phyloP scores from a whole-genome alignment of 2,797 vertebrate genomes.

The Sitta carolinensis region DNA sequence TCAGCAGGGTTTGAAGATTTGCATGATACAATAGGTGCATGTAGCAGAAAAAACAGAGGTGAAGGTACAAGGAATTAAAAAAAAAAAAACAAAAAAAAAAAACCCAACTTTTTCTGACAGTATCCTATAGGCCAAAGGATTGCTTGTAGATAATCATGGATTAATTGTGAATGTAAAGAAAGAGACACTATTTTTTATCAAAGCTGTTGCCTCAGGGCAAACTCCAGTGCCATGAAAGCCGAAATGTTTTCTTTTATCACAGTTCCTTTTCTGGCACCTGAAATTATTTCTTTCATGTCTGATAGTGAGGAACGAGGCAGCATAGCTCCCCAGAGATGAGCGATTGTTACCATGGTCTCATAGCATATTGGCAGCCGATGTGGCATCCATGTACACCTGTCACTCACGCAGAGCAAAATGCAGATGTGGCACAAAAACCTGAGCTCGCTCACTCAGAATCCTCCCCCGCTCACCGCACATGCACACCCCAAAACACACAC shows the following conservation, averaged over 20 bases:
- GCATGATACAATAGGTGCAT: constrained; percentile 34
- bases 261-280: constrained; percentile 82
- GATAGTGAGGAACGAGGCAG: constrained; percentile 72
- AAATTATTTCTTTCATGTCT: constrained; percentile 89
- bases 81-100: background rate
- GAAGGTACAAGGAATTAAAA: constrained; percentile 43
- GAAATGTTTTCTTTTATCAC: constrained; percentile 82
- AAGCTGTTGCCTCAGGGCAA: constrained; percentile 83
- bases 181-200: constrained; percentile 83
- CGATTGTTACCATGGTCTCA: constrained; percentile 83
- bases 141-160: constrained; percentile 83
- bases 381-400: constrained; percentile 84
- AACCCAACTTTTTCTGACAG: constrained; percentile 45
- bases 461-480: background rate
- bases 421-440: constrained; percentile 65
- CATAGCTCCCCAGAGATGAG: constrained; percentile 81
- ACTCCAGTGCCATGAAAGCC: constrained; percentile 78
- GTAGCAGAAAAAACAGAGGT: constrained; percentile 28
- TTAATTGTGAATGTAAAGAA: constrained; percentile 82
- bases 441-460: constrained; percentile 48
- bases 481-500: constrained; percentile 5
- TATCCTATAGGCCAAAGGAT: constrained; percentile 68
- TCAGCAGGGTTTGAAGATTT: constrained; percentile 32
- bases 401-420: constrained; percentile 76
- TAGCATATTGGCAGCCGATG: constrained; percentile 83